Evolutionary conservation across 2,888 invertebrate species (phyloP).

Genomic region (Leucozona laternaria): DNA sequence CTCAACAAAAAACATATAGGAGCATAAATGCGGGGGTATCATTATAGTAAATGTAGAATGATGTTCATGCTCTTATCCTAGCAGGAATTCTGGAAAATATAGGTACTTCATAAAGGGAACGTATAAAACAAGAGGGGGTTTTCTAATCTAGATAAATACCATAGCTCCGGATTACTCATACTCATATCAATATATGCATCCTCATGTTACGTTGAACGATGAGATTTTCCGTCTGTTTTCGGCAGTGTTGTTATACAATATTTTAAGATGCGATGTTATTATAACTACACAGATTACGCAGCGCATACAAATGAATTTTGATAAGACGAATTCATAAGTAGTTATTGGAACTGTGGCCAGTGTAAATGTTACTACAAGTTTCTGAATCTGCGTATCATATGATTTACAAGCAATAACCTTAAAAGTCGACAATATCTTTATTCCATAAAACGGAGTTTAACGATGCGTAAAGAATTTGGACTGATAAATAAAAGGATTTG

Average conservation of each 20-base stretch:
- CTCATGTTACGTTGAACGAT: conserved; percentile 41
- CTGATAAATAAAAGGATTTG: no score
- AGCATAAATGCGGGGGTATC: not conserved
- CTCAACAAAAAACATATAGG: not conserved
- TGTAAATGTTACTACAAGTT: no score
- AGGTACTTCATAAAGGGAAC: conserved; percentile 16
- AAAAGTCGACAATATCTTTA: no score
- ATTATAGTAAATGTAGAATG: conserved; percentile 32
- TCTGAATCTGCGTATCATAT: no score
- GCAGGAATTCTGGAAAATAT: conserved; percentile 30
- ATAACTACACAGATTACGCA: no score
- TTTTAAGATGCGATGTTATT: not conserved
- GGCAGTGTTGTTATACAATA: conserved; percentile 7
- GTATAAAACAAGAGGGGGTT: conserved; percentile 38
- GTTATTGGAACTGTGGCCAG: no score
- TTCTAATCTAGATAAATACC: conserved; percentile 63
- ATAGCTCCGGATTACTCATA: conserved; percentile 57
- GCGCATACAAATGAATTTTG: no score
- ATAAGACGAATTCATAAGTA: no score
- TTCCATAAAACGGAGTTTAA: no score
- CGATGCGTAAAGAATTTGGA: no score
- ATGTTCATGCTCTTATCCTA: conserved; percentile 19
- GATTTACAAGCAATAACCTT: no score
- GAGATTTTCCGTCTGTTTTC: not conserved
- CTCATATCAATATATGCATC: conserved; percentile 64